These are phyloP conservation scores for Molanna angustata DNA, from an alignment of 2,888 invertebrate species.

Conservation along the genomic window DNA sequence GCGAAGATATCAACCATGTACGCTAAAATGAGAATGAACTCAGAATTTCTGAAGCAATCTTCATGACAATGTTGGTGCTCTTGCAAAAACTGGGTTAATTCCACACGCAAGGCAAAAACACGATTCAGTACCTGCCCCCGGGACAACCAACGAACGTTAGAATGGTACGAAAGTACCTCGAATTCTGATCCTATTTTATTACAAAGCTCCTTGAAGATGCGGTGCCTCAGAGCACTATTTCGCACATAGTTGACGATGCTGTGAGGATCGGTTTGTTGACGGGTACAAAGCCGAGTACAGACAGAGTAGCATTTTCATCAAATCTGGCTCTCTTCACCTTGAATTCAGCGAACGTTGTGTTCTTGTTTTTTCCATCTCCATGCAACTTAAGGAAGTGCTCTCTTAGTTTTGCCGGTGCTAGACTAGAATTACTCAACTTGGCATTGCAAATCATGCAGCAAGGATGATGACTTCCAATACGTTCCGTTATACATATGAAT, in stretches of 20 bases:
- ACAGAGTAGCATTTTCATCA: conserved; percentile 26
- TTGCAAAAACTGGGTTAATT: conserved; percentile 26
- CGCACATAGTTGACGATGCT: conserved; percentile 21
- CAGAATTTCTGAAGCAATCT: conserved; percentile 24
- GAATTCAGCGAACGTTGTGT: conserved; percentile 23
- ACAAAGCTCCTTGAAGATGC: conserved; percentile 1
- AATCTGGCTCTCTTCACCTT: conserved; percentile 22
- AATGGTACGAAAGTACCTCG: no score
- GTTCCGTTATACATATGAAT: conserved; percentile 6
- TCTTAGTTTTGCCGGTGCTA: conserved; percentile 16
- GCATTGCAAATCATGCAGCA: conserved; percentile 16
- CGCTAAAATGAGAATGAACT: conserved; percentile 27
- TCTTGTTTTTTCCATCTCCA: conserved; percentile 36
- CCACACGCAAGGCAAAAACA: conserved; percentile 17
- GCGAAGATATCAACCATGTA: conserved; percentile 27
- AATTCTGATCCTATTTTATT: no score
- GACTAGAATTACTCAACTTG: conserved; percentile 16
- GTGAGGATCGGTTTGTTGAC: conserved; percentile 34
- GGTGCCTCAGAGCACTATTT: background rate
- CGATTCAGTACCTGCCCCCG: conserved; percentile 1
- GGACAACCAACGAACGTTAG: no score
- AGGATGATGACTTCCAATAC: no score
- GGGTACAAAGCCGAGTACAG: conserved; percentile 26
- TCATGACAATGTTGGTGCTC: no score
- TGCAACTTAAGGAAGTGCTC: conserved; percentile 34